Evolutionary conservation across 2,888 invertebrate genomes (phyloP).

Genomic region (Caenorhabditis sp.): DNA sequence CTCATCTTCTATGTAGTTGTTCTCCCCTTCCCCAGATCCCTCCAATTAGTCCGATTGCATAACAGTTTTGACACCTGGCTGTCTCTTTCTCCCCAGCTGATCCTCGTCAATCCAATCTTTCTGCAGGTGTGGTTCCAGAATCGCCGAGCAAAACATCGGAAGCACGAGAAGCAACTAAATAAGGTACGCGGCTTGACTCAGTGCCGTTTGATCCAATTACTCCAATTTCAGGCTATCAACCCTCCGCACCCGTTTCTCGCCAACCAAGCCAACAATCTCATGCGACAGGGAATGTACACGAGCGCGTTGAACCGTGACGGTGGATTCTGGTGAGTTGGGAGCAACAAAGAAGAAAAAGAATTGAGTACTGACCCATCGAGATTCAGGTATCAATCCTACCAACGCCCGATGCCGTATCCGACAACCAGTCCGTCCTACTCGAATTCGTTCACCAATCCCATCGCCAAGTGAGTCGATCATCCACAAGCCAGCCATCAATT

Average conservation of each 20-base stretch:
- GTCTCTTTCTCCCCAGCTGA: constrained; percentile 14
- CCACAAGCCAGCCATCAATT: neutral
- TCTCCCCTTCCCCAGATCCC: constrained; percentile 26
- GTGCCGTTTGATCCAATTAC: neutral
- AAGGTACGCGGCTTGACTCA: constrained; percentile 68
- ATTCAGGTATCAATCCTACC: constrained; percentile 72
- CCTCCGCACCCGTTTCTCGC: constrained; percentile 68
- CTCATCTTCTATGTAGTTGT: too few species aligned
- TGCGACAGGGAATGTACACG: constrained; percentile 73
- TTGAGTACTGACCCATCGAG: too few species aligned
- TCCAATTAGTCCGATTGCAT: constrained; percentile 37
- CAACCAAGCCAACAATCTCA: constrained; percentile 65
- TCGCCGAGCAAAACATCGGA: constrained; percentile 82
- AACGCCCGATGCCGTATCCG: constrained; percentile 79
- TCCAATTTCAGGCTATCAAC: constrained; percentile 58
- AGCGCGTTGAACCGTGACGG: constrained; percentile 64
- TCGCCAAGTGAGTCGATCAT: constrained; percentile 70
- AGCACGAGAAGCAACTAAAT: constrained; percentile 83
- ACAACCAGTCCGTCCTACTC: constrained; percentile 77
- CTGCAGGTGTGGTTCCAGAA: constrained; percentile 83
- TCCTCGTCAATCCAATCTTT: constrained; percentile 31
- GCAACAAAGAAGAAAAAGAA: neutral
- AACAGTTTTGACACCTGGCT: constrained; percentile 58
- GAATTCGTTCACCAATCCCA: constrained; percentile 72
- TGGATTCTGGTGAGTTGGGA: constrained; percentile 63